Base-by-base conservation (phyloP, 2,113 vertebrate species). In the Chauna torquata region DNA sequence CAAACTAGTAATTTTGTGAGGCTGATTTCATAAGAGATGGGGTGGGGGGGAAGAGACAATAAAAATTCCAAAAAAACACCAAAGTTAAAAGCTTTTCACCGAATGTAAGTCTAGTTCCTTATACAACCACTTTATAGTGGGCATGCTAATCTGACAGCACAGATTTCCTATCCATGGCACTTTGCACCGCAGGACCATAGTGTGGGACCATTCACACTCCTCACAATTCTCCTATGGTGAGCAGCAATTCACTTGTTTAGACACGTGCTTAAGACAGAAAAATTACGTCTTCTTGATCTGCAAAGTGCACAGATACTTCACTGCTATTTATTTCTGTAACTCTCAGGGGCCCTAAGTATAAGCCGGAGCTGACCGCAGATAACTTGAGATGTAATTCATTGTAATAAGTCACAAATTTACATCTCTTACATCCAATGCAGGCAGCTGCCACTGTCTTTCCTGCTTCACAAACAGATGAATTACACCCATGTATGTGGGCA, bases 401-500 rank as follows among this genome's bases (percentile, higher is more conserved):
- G 16, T 11, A 22, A 32, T 34, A 47, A 76, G 65, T 15, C 24
- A 27, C 14, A 8, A 32, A 61, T 74, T 84, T 27, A 30, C 8
- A 61, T 8, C 57, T 66, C 55, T 50, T 49, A 36, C 16, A 47
- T 5, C 27, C 64, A 62, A 44, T n/a, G 32, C 68, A 65, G 71
- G 47, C 44, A 66, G 79, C 78, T 42, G 27, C 52, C 79, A 2
- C 45, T 42, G n/a, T 68, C 58, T n/a, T 72, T 44, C 23, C n/a
- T 27, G 44, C 65, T 23, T 6, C 80, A 45, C 30, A 16, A 13
- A 23, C 1, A 3, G 61, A n/a, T 3, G 22, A 19, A 7, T 4
- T 4, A 8, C 16, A 30, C 11, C 23, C 65, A 7, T 1, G 8
- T 22, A 36, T 25, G 9, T 0, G n/a, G 72, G 18, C 57, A 85